These are phyloP conservation scores for Ovis canadensis DNA, from an alignment of 2,113 vertebrate species.

Conservation along the genomic window DNA sequence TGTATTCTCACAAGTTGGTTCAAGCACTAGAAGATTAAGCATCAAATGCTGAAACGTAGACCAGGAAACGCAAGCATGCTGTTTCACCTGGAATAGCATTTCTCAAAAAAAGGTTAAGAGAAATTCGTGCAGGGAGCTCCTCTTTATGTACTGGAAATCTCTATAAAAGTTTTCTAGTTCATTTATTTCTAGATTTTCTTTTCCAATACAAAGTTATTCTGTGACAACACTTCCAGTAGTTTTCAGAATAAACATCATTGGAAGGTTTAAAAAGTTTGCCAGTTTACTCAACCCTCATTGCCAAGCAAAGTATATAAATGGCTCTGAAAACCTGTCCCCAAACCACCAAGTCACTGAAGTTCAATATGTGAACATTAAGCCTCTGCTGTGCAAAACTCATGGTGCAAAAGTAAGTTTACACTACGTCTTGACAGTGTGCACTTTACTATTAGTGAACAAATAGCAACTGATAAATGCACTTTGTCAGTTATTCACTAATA, in stretches of 20 bases:
- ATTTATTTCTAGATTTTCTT: neutral
- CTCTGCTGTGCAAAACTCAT: constrained; percentile 28
- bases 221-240: neutral
- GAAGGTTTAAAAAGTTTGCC: constrained; percentile 10
- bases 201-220: neutral
- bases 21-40: neutral
- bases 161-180: neutral
- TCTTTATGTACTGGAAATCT: neutral
- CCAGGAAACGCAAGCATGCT: neutral
- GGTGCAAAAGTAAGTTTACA: constrained; percentile 73
- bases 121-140: neutral
- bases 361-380: constrained; percentile 60
- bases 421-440: constrained; percentile 64
- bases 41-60: neutral
- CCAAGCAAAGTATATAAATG: neutral
- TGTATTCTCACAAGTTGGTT: neutral
- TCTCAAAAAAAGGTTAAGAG: neutral
- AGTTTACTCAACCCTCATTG: neutral
- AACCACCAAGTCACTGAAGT: neutral
- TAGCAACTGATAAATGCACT: neutral
- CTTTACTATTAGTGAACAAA: neutral
- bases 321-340: neutral
- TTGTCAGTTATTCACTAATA: constrained; percentile 52
- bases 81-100: neutral
- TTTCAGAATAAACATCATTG: neutral